phyloP scores from a whole-genome alignment of 2,797 vertebrate genomes.

The Sardinella longiceps region DNA sequence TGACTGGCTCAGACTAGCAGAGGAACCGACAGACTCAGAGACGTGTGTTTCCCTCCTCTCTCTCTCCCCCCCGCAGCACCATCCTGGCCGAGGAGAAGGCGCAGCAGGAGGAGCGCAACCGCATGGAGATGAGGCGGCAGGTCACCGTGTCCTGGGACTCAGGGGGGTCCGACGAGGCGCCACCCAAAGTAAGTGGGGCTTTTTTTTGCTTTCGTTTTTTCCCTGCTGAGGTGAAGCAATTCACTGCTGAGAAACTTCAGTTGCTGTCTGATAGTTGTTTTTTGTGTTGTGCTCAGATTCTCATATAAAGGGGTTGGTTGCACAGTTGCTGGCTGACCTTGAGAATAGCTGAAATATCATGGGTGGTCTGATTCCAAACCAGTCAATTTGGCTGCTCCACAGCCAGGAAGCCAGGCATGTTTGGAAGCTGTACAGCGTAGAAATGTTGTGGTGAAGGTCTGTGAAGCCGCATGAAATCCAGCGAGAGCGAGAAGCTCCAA shows the following conservation, averaged over 20 bases:
- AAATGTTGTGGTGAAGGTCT: conserved; percentile 6
- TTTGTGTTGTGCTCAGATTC: background rate
- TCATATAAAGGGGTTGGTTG: background rate
- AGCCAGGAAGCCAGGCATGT: conserved; percentile 9
- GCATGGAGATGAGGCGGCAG: conserved; percentile 97
- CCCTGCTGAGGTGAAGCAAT: background rate
- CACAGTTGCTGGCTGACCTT: conserved; percentile 20
- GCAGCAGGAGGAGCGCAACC: conserved; percentile 94
- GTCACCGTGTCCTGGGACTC: conserved; percentile 97
- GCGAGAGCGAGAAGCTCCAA: background rate
- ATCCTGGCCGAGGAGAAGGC: conserved; percentile 96
- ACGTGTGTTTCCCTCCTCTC: background rate
- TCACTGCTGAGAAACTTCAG: background rate
- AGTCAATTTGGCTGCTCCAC: background rate
- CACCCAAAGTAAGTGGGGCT: conserved; percentile 93
- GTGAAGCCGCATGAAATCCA: conserved; percentile 1
- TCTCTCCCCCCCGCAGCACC: conserved; percentile 73
- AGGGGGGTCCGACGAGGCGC: conserved; percentile 92
- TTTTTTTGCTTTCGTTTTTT: too few relatives aligned
- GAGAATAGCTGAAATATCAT: conserved; percentile 1
- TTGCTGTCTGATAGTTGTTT: background rate
- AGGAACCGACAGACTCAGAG: background rate
- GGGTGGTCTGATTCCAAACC: conserved; percentile 13
- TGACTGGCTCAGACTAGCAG: background rate
- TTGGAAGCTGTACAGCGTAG: background rate